Base-by-base conservation (phyloP, 2,113 vertebrate species). In the Anoplopoma fimbria region DNA sequence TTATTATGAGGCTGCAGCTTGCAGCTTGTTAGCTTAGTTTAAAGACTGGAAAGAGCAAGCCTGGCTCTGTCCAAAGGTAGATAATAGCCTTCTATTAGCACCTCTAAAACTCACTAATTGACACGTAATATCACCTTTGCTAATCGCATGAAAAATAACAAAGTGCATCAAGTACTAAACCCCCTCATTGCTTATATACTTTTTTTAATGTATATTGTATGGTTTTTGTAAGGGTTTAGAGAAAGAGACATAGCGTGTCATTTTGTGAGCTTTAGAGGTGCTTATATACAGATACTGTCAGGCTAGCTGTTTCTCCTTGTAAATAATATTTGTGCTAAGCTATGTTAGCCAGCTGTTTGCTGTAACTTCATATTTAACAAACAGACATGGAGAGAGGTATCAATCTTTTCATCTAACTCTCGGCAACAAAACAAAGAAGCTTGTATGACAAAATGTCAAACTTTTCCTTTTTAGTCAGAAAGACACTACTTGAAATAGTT, bases 51-150 rank as follows among this genome's bases (percentile, higher is more conserved):
- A 65, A 70, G 27, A 72, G 42, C 63, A n/a, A 31, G 27, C 10
- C 53, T 38, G 29, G 9, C 49, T 55, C 12, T 17, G 6, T 47
- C 45, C 4, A 1, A 69, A 53, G 36, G 27, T 36, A 49, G n/a
- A 45, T 3, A 49, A 25, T 61, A 29, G 36, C 6, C 31, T 42
- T 38, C 34, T 68, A 61, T 67, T 33, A 57, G 51, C 36, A 34
- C 36, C 6, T 55, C 72, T 70, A 23, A 79, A 65, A 17, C 33
- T 75, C 29, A 9, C 25, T 40, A 65, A 65, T 80, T 69, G 45
- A 42, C 36, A 73, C 15, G 2, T 31, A 23, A 12, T 23, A 23
- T 6, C 40, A 19, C 15, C 29, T 45, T 45, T 29, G 25, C 19
- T 65, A 9, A 6, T 19, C 23, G 23, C 34, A 4, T 21, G 15